Evolutionary conservation across 2,888 invertebrate genomes (phyloP), one percentile per base, ranked within the genome.

Genomic region (Aspidiotus rigidus): DNA sequence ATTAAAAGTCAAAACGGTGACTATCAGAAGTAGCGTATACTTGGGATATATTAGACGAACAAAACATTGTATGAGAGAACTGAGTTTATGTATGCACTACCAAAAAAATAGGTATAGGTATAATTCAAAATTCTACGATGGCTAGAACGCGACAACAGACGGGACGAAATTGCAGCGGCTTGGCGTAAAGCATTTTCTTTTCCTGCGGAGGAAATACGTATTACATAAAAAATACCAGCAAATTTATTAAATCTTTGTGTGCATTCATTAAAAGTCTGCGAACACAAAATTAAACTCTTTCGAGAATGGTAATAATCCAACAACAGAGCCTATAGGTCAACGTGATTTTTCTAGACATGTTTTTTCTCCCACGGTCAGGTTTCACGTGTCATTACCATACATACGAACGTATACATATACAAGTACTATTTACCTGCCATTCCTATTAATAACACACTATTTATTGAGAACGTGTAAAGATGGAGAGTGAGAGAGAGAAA

Each of bases 361-460:
- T 67, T 60, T 60, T 59, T 67, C 67, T 67, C 67, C 67, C 67
- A 67, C 67, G 67, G 67, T 67, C 67, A 59, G 49, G 67, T 67
- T 67, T 67, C 67, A 67, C 67, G 67, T 67, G 67, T 67, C 67
- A 67, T 67, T 67, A 67, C 60, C 49, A 57, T 66, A 28, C 28
- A 28, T 28, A 28, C 28, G 1, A 3, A 28, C 28, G 28, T 5
- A 28, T 28, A 28, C 28, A 28, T 28, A 28, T 28, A 28, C 5
- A 5, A 66, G 56, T 66, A 66, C 57, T 42, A 55, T 64, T 64
- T 64, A 56, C 64, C 56, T 59, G 67, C 67, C 39, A 67, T 67
- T 67, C 67, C 67, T 67, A 67, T 67, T 67, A 67, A 67, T 67
- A 67, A 67, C 56, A 60, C 49, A 28, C 56, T 16, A 28, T 28